Evolutionary conservation across 2,113 vertebrate genomes (phyloP), one percentile per base, ranked within the genome.

Genomic region (Bufo bufo): DNA sequence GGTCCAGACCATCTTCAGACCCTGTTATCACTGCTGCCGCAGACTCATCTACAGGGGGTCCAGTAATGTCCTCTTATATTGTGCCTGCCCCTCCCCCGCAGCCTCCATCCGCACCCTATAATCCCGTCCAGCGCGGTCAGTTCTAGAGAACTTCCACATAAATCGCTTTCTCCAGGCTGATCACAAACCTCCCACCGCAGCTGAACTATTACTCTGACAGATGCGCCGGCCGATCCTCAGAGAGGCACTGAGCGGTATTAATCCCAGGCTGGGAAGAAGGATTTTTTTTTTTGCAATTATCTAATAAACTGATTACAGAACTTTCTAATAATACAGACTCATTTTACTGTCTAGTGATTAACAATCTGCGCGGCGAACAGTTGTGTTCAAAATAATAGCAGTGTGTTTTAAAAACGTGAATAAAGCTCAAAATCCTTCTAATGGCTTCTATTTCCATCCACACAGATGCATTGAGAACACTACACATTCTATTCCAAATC

Each of bases 251-350:
- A 54, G 6, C 6, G 6, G 69, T 80, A 65, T 54, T 86, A 63
- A 86, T 86, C 58, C 74, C 47, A 63, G 43, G 5, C 74, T 33
- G 84, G 58, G 17, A 54, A 66, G 45, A 77, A 63, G 49, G 52
- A 78, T 66, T 20, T n/a, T 23, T 54, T 17, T 19, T 43, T 79
- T 45, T 9, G 63, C 72, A 87, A 87, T 80, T 87, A 87, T 69
- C 85, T 87, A 87, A 87, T 87, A 80, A 87, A 87, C 59, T 80
- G 61, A 87, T 80, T 80, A 87, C 77, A 80, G 74, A 86, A 52
- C 63, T 86, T 43, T 77, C 85, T 78, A 79, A 63, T 87, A 87
- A 80, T 87, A 80, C 49, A 45, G 63, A 80, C n/a, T 86, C 6
- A 66, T 79, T 85, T 87, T 87, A 87, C 85, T 69, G 69, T 87